phyloP scores from a whole-genome alignment of 2,888 invertebrate species.

The Mimas tiliae region DNA sequence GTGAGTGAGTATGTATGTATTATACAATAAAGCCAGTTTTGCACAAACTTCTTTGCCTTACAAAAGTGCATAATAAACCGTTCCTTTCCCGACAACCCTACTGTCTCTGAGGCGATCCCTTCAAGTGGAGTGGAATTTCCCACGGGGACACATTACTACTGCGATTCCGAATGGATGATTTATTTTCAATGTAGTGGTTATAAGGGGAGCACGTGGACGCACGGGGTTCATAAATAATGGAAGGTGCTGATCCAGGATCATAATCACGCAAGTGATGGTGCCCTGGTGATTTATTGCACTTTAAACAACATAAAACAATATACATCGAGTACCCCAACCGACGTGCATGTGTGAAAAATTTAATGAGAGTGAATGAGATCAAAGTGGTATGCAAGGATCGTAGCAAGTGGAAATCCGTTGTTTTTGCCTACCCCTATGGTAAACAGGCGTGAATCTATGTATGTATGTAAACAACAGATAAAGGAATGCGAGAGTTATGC shows the following conservation, averaged over 20 bases:
- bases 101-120: constrained; percentile 3
- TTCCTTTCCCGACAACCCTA: not conserved
- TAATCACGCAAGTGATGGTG: not conserved
- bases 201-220: constrained; percentile 11
- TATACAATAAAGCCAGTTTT: too few species aligned
- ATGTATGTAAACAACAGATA: too few species aligned
- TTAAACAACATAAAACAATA: too few species aligned
- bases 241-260: not conserved
- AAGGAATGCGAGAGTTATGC: not conserved
- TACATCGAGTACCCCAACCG: too few species aligned
- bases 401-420: too few species aligned
- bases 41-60: not conserved
- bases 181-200: constrained; percentile 44
- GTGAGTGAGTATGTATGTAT: too few species aligned
- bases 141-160: constrained; percentile 47
- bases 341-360: too few species aligned
- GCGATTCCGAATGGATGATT: constrained; percentile 47
- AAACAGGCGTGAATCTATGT: too few species aligned
- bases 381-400: too few species aligned
- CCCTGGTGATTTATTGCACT: not conserved
- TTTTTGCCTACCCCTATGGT: too few species aligned
- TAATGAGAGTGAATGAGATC: too few species aligned
- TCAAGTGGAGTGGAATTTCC: constrained; percentile 44
- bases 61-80: too few species aligned
- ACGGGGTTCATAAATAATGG: constrained; percentile 23